Base-by-base conservation (phyloP, 2,888 invertebrate genomes). In the Tholera decimalis region DNA sequence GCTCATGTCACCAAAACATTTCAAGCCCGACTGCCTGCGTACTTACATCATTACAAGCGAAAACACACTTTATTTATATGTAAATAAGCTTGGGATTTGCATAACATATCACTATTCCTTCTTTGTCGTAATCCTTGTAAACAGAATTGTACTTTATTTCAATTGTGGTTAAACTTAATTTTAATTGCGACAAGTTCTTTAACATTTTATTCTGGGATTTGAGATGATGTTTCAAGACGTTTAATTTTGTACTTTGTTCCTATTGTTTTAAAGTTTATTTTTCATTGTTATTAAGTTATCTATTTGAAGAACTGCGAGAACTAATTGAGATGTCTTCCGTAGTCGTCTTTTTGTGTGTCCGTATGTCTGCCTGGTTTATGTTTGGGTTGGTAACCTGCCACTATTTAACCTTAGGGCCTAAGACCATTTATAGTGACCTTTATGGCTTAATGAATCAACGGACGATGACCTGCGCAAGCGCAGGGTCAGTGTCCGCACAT, bases 1-100 rank as follows among this genome's bases (percentile, higher is more conserved):
- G 89, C 87, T 89, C 93, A 92, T 95, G 95, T 95, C 95, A 95
- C 94, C 94, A 94, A 94, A 94, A 94, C 94, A 94, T 94, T 94
- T 94, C 92, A 92, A 91, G 91, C 91, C 85, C 85, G 88, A 88
- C 89, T 91, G 88, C 84, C 81, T 82, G 70, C 79, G 84, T 85
- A 86, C 82, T 79, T 83, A 80, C 84, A 87, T 84, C 85, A 83
- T 68, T 64, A 64, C 79, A 72, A 62, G 60, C 71, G 33, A 63
- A 77, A 73, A 64, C 51, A 56, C 60, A 50, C 26, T 56, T 70
- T 82, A 76, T 59, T 0, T 0, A 26, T 60, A 69, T 66, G 63
- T 9, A 13, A 53, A 76, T 89, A 89, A 64, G 81, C 67, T 59
- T 44, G 50, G 78, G 76, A 89, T 89, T 91, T 82, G 83, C 84